Evolutionary conservation across 2,113 vertebrate genomes (phyloP), one percentile per base, ranked within the genome.

Genomic region (Hoplias malabaricus): DNA sequence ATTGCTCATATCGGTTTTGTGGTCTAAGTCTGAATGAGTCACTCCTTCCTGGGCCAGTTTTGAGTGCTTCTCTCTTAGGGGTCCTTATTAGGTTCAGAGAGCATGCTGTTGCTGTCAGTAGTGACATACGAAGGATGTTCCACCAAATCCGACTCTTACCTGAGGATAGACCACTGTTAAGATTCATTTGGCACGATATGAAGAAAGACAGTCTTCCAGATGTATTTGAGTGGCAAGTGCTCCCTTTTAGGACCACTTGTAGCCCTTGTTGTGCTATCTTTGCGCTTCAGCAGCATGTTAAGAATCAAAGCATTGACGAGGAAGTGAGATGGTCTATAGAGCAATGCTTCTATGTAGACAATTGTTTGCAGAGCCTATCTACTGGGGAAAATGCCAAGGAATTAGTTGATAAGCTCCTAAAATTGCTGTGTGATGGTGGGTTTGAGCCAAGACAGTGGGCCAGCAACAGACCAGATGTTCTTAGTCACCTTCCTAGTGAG

Each of bases 71-170:
- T 11, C 42, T 79, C 12, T 46, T 79, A 11, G 78, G 78, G 4
- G 33, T 79, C 25, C 78, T 79, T 0, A 42, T 79, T 13, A 43
- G 46, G 16, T 80, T 80, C 46, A 2, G 46, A 11, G 9, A 80
- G 19, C 62, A 54, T 33, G 13, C 16, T 67, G n/a, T 56, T 6
- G 61, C 74, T n/a, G 36, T 68, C 13, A 67, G 31, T 76, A 48
- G 74, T 14, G 48, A 76, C 21, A 76, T 76, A 25, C 42, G 65
- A 23, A 12, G 42, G 23, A 71, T 71, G 71, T 74, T 80, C 33
- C 78, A 80, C 25, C 78, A 74, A 53, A 50, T 80, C 21, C 69
- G n/a, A n/a, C n/a, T n/a, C n/a, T n/a, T n/a, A n/a, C n/a, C n/a
- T n/a, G n/a, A n/a, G n/a, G n/a, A n/a, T n/a, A n/a, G n/a, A n/a